Conservation (phyloP, 2,797 vertebrate species). For the Fratercula arctica region DNA sequence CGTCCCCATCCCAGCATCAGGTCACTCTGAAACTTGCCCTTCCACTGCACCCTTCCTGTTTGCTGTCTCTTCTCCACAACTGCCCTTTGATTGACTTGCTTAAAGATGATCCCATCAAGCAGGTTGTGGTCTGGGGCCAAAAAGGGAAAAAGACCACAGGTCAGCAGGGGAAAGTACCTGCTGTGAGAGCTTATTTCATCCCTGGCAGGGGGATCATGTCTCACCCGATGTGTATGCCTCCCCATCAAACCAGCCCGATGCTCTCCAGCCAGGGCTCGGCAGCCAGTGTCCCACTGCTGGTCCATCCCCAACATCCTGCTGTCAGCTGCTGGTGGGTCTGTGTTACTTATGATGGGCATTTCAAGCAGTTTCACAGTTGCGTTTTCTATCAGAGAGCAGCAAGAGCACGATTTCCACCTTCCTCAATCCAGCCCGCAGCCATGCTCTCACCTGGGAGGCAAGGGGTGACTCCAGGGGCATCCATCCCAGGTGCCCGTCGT, state of each 20-base stretch:
- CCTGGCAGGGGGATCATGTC: not conserved
- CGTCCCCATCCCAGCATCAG: not conserved
- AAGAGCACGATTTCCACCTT: not conserved
- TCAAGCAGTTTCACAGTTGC: not conserved
- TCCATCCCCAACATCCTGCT: not conserved
- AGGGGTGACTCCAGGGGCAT: not conserved
- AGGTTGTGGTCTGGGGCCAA: not conserved
- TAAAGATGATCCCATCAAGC: not conserved
- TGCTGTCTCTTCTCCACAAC: not conserved
- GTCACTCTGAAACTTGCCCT: not conserved
- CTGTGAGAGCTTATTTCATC: not conserved
- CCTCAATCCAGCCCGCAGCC: not conserved
- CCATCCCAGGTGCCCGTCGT: rapidly evolving
- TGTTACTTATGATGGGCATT: not conserved
- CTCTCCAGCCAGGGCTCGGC: not conserved
- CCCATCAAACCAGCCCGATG: rapidly evolving
- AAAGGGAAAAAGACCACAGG: not conserved
- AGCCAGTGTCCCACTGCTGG: not conserved
- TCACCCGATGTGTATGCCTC: not conserved
- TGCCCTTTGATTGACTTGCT: not conserved
- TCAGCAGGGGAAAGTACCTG: not conserved
- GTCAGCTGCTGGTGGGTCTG: not conserved
- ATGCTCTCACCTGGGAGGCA: rapidly evolving
- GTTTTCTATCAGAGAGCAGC: not conserved
- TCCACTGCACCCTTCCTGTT: not conserved